Base-by-base conservation (phyloP, 2,113 vertebrate genomes). In the Neogobius melanostomus region DNA sequence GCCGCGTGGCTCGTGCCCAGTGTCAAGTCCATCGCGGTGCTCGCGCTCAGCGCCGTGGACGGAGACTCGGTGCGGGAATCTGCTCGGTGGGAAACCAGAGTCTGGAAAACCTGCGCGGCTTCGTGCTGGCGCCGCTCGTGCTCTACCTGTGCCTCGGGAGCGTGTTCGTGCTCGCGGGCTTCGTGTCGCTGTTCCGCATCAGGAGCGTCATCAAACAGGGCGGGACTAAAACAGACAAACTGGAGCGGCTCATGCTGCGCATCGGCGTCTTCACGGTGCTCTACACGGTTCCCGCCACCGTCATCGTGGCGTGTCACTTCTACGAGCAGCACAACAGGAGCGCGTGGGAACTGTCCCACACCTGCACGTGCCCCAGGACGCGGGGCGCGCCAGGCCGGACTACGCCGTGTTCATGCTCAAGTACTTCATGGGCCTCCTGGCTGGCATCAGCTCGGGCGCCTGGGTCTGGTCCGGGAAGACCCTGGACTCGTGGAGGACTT, bases 381-480 rank as follows among this genome's bases (percentile, higher is more conserved):
- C 76, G 16, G 71, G 6, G 74, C 46, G 76, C 54, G 80, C 67
- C 50, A 76, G 1, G 90, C 96, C 96, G 0, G 95, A 96, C 87
- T 98, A 97, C 0, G 96, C 96, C 0, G 95, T 98, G 75, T 98
- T 98, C 85, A 98, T 98, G 96, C 92, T 98, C 36, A 98, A 98
- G 82, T 98, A 98, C 88, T 97, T 98, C 74, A 98, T 96, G 96
- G 96, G 95, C 83, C 93, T 97, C n/a, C 93, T 98, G 68, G 96
- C 96, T 79, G 96, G 96, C 83, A 97, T 98, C 91, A 97, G 96
- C 2, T 98, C 96, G 0, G 96, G 96, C 0, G 94, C 95, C 21
- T 98, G 96, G 96, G 92, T 97, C 84, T 98, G 96, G 96, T 98
- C 96, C 0, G 95, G 95, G 6, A 98, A 98, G 81, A 98, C 96